A percentile compares a stretch with the other conserved stretches of the same genome.
Conservation (phyloP, 1,140 invertebrate genomes). For the Drosophila guanche region DNA sequence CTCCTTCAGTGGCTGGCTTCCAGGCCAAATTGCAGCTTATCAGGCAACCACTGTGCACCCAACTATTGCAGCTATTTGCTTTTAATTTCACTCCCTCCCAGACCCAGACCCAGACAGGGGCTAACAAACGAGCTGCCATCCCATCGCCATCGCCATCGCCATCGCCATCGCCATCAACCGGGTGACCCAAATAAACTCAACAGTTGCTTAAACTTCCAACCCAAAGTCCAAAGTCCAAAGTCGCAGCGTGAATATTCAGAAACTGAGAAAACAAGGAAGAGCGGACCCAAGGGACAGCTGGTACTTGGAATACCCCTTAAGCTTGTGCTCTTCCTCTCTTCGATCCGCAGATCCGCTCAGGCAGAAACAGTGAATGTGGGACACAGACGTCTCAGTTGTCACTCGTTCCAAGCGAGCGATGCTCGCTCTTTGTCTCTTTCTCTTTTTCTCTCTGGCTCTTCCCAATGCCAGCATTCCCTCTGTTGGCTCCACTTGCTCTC, state of each 20-base stretch:
- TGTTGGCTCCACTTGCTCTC: not conserved
- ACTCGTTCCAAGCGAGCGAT: no score
- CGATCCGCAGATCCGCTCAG: no score
- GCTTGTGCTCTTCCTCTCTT: no score
- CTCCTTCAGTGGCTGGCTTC: no score
- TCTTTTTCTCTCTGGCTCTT: no score
- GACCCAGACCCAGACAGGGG: constrained; percentile 27
- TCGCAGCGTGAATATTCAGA: constrained; percentile 47
- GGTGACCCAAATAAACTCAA: constrained; percentile 72
- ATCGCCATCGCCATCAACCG: not conserved
- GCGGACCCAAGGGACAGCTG: not conserved
- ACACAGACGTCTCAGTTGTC: no score
- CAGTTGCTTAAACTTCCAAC: constrained; percentile 66
- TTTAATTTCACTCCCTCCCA: constrained; percentile 62
- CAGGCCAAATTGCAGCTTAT: constrained; percentile 68
- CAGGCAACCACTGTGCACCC: constrained; percentile 39
- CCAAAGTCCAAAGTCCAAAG: constrained; percentile 32
- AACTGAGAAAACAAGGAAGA: not conserved
- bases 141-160: constrained; percentile 27
- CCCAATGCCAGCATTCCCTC: not conserved
- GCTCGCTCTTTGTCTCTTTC: no score
- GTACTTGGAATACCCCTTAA: not conserved
- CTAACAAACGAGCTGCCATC: constrained; percentile 70
- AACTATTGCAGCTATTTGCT: constrained; percentile 70
- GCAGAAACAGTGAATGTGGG: no score